Base-by-base conservation (phyloP, 1,140 invertebrate species). In the Scylla paramamosain region DNA sequence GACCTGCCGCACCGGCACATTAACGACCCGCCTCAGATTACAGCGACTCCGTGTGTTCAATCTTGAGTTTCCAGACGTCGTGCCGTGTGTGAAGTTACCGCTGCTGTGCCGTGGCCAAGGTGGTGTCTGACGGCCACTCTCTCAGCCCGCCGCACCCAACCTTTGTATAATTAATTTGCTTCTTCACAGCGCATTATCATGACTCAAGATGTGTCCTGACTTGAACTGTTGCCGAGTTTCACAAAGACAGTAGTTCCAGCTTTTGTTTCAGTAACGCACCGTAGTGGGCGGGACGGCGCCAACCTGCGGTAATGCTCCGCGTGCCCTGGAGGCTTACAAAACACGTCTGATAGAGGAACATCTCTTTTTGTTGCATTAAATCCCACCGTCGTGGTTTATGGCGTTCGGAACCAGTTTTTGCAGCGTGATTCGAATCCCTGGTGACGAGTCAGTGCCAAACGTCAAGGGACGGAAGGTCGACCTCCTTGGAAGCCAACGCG, bases 321-420 rank as follows among this genome's bases (percentile, higher is more conserved):
- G 52, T 12, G 52, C 12, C 10, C 52, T 4, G 67, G 20, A 77
- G 67, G 20, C n/a, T 77, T 77, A 77, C 32, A 90, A 90, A 90
- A 90, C 88, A 46, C 88, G 39, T 52, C 88, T 52, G 48, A 90
- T 90, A 48, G 88, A 90, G 48, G 45, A 90, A 82, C 45, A 77
- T 92, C 82, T 82, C 59, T 82, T 92, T 77, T 84, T 87, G 45
- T 84, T 92, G 31, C 86, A 59, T 95, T 86, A 95, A 92, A 92
- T 45, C 32, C 90, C 67, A 92, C 39, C 67, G 77, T 92, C 89
- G 89, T 91, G 90, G 94, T 90, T 95, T 95, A 95, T 95, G 82
- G 94, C 86, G 89, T 95, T 95, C 86, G 89, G 59, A 77, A 91
- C 89, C 45, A 83, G 89, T 95, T 95, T 92, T 95, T 82, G 89